Percentiles rank a stretch among this genome's conserved stretches.
These are phyloP conservation scores for Excalfactoria chinensis DNA, from an alignment of 2,113 vertebrate genomes.

Conservation along the genomic window DNA sequence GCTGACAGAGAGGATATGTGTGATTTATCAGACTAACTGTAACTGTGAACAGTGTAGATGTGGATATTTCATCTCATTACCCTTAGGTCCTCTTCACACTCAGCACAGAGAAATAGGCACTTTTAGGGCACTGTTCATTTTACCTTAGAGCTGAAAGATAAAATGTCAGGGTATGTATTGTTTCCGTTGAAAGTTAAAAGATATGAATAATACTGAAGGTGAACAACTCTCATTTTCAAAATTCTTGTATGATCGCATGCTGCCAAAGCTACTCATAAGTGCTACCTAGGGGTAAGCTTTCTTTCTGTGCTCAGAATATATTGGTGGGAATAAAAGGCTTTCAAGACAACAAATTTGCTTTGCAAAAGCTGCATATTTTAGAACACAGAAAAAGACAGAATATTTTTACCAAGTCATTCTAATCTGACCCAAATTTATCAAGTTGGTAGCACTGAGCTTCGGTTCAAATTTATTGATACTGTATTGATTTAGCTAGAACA, in stretches of 20 bases:
- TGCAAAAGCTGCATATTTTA: neutral
- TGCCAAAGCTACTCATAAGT: neutral
- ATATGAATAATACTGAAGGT: neutral
- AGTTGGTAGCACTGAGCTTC: neutral
- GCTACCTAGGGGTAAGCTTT: neutral
- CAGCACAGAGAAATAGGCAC: neutral
- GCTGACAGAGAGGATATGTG: neutral
- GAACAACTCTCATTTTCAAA: neutral
- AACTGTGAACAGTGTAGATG: neutral
- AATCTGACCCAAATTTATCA: neutral
- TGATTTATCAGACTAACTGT: neutral
- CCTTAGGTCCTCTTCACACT: neutral
- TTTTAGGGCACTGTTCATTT: neutral
- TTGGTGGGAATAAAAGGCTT: neutral
- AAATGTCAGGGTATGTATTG: neutral
- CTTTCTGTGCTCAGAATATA: neutral
- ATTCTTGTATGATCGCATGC: neutral
- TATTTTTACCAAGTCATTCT: constrained; percentile 6
- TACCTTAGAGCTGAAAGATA: neutral
- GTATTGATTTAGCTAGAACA: neutral
- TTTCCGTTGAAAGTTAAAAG: neutral
- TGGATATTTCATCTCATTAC: neutral
- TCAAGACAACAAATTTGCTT: neutral
- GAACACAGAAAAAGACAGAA: neutral
- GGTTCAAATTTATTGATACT: neutral